Conservation (phyloP, 2,888 invertebrate genomes). For the Pseudococcus jackbeardsleyi region DNA sequence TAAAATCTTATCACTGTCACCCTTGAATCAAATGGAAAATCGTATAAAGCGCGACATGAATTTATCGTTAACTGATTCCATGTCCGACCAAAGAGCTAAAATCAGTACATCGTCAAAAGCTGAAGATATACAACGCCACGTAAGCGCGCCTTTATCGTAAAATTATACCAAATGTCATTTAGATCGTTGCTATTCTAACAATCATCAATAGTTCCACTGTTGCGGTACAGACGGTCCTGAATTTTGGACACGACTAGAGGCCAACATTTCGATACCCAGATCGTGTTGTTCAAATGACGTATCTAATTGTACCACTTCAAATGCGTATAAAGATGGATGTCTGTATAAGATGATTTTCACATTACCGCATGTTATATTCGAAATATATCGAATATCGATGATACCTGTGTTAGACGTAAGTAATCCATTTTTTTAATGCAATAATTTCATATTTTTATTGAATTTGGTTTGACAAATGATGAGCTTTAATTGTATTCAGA, state of each 20-base stretch:
- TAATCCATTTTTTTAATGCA: background rate
- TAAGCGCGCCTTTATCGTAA: background rate
- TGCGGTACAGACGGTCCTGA: slow-evolving; percentile 21
- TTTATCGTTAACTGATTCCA: background rate
- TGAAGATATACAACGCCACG: slow-evolving; percentile 20
- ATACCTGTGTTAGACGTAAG: slow-evolving; percentile 29
- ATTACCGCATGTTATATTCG: background rate
- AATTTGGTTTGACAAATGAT: background rate
- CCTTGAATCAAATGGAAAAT: background rate
- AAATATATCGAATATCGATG: background rate
- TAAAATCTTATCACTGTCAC: slow-evolving; percentile 6
- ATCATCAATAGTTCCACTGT: slow-evolving; percentile 39
- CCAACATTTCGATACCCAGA: background rate
- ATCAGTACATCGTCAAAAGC: background rate
- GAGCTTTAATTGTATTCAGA: background rate
- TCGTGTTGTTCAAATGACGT: slow-evolving; percentile 3
- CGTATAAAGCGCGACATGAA: slow-evolving; percentile 10
- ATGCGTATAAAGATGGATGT: slow-evolving; percentile 15
- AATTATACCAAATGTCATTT: background rate
- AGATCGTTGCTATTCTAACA: background rate
- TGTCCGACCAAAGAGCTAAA: slow-evolving; percentile 33
- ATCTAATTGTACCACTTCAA: background rate
- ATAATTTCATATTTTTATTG: too few species aligned
- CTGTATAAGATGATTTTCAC: background rate
- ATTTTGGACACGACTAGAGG: background rate